Percentiles rank a stretch among this genome's conserved stretches.
phyloP scores from a whole-genome alignment of 1,140 invertebrate species.

The Formica exsecta region DNA sequence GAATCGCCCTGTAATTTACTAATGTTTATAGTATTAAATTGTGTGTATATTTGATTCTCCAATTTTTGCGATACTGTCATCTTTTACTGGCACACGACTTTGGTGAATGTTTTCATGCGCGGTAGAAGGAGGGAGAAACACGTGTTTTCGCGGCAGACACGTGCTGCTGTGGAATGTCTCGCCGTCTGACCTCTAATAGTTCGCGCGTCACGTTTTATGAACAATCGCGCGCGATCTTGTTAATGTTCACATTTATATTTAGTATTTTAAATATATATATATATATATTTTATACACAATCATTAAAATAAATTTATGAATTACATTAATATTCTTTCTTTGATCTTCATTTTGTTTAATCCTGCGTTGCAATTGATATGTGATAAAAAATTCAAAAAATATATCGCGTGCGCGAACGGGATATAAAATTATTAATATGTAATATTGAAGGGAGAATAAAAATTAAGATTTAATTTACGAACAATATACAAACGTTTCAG shows the following conservation, averaged over 20 bases:
- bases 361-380: too few relatives aligned
- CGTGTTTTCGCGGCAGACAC: conserved; percentile 71
- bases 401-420: too few relatives aligned
- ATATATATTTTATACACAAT: too few relatives aligned
- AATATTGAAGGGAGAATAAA: too few relatives aligned
- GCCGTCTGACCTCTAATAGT: conserved; percentile 23
- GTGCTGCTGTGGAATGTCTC: conserved; percentile 60
- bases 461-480: too few relatives aligned
- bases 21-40: background rate
- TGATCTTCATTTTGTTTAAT: too few relatives aligned
- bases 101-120: conserved; percentile 71
- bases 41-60: background rate
- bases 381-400: too few relatives aligned
- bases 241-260: background rate
- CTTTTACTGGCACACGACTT: conserved; percentile 26
- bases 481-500: too few relatives aligned
- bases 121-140: conserved; percentile 52
- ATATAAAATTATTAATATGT: too few relatives aligned
- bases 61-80: background rate
- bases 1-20: background rate
- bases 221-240: background rate
- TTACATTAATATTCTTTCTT: too few relatives aligned
- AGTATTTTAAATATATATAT: too few relatives aligned
- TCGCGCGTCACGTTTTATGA: conserved; percentile 28
- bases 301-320: too few relatives aligned